These are phyloP conservation scores for Maniola jurtina DNA, from an alignment of 1,140 invertebrate genomes.

Conservation along the genomic window DNA sequence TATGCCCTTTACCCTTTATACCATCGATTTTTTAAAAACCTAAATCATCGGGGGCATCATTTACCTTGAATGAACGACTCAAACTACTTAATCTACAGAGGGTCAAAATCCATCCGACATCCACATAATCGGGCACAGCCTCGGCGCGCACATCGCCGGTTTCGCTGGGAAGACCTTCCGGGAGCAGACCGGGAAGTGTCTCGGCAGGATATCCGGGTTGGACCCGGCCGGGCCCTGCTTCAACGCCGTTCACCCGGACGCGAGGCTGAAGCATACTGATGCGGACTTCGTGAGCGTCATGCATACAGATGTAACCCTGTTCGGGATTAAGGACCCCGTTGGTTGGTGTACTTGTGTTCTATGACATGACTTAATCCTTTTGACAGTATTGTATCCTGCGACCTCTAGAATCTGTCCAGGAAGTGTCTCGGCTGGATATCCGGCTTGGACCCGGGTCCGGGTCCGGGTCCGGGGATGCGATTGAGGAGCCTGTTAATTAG, in stretches of 20 bases:
- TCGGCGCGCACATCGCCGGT: slow-evolving; percentile 90
- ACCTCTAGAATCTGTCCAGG: slow-evolving; percentile 52
- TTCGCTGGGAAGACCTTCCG: slow-evolving; percentile 81
- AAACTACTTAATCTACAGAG: slow-evolving; percentile 38
- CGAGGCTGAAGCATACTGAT: slow-evolving; percentile 67
- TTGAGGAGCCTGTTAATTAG: no score
- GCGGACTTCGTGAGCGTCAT: slow-evolving; percentile 43
- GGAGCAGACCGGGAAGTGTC: slow-evolving; percentile 56
- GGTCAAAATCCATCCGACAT: slow-evolving; percentile 73
- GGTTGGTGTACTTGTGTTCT: slow-evolving; percentile 39
- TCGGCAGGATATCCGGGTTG: slow-evolving; percentile 83
- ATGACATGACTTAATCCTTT: no score
- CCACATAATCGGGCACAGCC: slow-evolving; percentile 90
- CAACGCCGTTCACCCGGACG: slow-evolving; percentile 71
- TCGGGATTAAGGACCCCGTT: slow-evolving; percentile 64
- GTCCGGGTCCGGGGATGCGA: slow-evolving; percentile 85
- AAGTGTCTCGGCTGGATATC: slow-evolving; percentile 81
- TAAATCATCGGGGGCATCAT: no score
- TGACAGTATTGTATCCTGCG: no score
- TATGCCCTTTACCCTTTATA: no score
- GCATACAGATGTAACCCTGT: slow-evolving; percentile 82
- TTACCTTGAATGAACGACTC: background rate
- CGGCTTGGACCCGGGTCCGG: slow-evolving; percentile 86
- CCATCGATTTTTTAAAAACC: no score
- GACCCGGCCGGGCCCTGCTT: slow-evolving; percentile 87